These are phyloP conservation scores for Papilio protenor DNA, from an alignment of 2,888 invertebrate species.

Conservation along the genomic window DNA sequence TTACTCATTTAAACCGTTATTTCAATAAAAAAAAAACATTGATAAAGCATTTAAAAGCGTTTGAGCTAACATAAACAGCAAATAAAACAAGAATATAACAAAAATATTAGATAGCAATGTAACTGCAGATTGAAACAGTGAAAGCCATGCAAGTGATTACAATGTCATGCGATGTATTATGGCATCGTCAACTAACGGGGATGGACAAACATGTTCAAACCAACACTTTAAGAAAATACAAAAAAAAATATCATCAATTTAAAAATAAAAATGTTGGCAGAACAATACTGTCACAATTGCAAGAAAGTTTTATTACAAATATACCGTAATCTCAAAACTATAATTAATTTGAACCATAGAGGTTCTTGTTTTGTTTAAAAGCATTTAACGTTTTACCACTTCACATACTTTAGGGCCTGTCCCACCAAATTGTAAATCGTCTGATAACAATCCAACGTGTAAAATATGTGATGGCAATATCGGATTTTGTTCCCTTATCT, in stretches of 20 bases:
- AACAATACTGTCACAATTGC: background rate
- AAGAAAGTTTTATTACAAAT: constrained; percentile 14
- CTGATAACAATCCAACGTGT: too few relatives aligned
- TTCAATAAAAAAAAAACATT: background rate
- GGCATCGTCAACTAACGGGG: constrained; percentile 41
- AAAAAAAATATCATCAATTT: background rate
- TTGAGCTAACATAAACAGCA: background rate
- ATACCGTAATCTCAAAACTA: background rate
- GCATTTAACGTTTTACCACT: background rate
- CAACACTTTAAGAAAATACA: constrained; percentile 2
- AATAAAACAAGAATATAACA: background rate
- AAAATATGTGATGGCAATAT: too few relatives aligned
- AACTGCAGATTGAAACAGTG: constrained; percentile 48
- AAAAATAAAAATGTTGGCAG: constrained; percentile 2
- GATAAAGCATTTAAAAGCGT: background rate
- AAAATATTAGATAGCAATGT: constrained; percentile 35
- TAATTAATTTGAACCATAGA: background rate
- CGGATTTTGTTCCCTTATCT: too few relatives aligned
- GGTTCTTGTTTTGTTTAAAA: background rate
- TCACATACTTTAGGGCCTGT: too few relatives aligned
- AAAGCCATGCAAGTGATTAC: constrained; percentile 63
- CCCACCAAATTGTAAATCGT: too few relatives aligned
- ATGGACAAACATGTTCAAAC: constrained; percentile 37
- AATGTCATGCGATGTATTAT: constrained; percentile 55
- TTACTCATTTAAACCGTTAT: background rate